Conservation (phyloP, 2,888 invertebrate species). For the Cephus spinipes region DNA sequence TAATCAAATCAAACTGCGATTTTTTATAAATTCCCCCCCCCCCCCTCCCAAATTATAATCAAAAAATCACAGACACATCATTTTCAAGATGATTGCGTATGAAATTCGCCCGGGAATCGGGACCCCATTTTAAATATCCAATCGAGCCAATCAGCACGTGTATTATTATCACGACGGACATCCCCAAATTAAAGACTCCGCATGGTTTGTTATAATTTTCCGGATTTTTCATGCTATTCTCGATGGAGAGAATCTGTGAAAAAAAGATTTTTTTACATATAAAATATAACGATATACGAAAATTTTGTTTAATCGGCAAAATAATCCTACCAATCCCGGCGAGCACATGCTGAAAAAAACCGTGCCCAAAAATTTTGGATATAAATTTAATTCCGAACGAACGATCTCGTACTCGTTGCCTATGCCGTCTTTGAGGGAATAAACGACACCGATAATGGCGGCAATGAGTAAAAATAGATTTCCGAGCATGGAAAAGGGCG, state of each 20-base stretch:
- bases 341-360: conserved; percentile 48
- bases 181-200: conserved; percentile 47
- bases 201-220: conserved; percentile 39
- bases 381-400: conserved; percentile 28
- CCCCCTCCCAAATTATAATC: background rate
- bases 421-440: conserved; percentile 38
- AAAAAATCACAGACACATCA: conserved; percentile 24
- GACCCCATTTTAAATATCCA: conserved; percentile 47
- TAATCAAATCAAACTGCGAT: background rate
- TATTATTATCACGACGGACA: conserved; percentile 35
- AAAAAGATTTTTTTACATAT: background rate
- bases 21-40: no score
- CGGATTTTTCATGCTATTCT: conserved; percentile 45
- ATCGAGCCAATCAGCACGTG: conserved; percentile 38
- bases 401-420: conserved; percentile 37
- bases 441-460: conserved; percentile 37
- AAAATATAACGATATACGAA: background rate
- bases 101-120: conserved; percentile 40
- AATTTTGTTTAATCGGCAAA: background rate
- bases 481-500: conserved; percentile 39
- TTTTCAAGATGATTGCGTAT: conserved; percentile 41
- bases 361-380: conserved; percentile 46
- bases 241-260: conserved; percentile 40
- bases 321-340: conserved; percentile 42
- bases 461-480: conserved; percentile 38